phyloP scores from a whole-genome alignment of 2,797 vertebrate species.

The Sebastes iracundus region DNA sequence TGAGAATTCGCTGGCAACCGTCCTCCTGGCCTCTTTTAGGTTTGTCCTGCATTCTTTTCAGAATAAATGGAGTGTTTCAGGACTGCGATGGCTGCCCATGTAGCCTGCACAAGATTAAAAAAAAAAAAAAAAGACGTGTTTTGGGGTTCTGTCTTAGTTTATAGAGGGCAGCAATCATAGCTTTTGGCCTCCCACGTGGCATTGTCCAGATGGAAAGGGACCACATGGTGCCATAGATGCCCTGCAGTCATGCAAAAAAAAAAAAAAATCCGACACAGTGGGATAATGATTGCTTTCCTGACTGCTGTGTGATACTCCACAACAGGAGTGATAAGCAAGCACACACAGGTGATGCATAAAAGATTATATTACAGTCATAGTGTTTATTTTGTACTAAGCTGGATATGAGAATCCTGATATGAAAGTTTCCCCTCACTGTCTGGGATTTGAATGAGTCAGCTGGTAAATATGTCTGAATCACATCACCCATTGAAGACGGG shows the following conservation, averaged over 20 bases:
- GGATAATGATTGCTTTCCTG: slow-evolving; percentile 24
- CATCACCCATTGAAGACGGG: slow-evolving; percentile 5
- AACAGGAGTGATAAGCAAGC: background rate
- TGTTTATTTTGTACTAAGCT: background rate
- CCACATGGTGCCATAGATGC: slow-evolving; percentile 32
- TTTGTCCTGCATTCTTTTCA: slow-evolving; percentile 44
- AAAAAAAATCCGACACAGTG: background rate
- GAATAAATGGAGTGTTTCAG: slow-evolving; percentile 50
- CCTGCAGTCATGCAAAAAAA: slow-evolving; percentile 37
- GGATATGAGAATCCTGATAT: background rate
- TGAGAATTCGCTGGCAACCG: slow-evolving; percentile 58
- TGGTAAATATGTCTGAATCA: slow-evolving; percentile 53
- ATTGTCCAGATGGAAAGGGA: slow-evolving; percentile 44
- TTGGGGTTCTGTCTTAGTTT: background rate
- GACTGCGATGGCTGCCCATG: slow-evolving; percentile 20
- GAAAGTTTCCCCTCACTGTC: slow-evolving; percentile 18
- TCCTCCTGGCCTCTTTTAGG: slow-evolving; percentile 55
- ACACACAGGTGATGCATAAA: background rate
- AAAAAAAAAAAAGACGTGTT: slow-evolving; percentile 2
- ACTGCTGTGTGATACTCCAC: slow-evolving; percentile 11
- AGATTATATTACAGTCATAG: background rate
- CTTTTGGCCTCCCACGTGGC: slow-evolving; percentile 33
- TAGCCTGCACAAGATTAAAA: slow-evolving; percentile 22
- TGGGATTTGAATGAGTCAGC: slow-evolving; percentile 53
- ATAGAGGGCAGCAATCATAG: slow-evolving; percentile 22